Conservation (phyloP, 1,140 invertebrate genomes). For the Achatina immaculata region DNA sequence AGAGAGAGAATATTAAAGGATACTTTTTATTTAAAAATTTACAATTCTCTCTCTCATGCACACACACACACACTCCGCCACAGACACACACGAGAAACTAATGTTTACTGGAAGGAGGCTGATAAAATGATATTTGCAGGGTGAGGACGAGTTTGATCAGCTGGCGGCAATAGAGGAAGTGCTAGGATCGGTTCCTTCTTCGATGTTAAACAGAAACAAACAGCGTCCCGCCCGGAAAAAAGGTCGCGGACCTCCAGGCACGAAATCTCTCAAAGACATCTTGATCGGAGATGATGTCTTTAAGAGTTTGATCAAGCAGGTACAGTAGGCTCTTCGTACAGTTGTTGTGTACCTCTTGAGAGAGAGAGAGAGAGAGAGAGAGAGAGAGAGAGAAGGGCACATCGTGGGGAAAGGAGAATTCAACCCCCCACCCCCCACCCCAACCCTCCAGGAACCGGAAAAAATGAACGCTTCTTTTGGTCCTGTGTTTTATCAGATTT, state of each 20-base stretch:
- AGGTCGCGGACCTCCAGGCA: constrained; percentile 7
- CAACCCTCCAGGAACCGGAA: not conserved
- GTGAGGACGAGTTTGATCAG: constrained; percentile 15
- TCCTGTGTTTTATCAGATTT: too few relatives aligned
- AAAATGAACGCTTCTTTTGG: too few relatives aligned
- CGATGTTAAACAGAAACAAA: not conserved
- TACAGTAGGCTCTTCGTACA: too few relatives aligned
- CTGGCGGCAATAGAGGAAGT: constrained; percentile 23
- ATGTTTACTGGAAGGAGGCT: not conserved
- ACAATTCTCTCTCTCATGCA: too few relatives aligned
- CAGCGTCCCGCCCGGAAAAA: not conserved
- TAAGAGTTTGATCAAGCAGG: constrained; percentile 2
- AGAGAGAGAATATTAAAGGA: too few relatives aligned
- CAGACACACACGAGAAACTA: not conserved
- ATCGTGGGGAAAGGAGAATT: not conserved
- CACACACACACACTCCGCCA: not conserved
- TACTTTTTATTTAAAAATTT: too few relatives aligned
- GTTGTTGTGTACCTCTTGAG: not conserved
- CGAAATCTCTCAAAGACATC: not conserved
- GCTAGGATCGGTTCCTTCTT: not conserved
- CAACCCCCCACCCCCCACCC: not conserved
- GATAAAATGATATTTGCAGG: not conserved
- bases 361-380: not conserved
- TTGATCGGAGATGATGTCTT: constrained; percentile 7
- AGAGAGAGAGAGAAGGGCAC: not conserved